These are phyloP conservation scores for Myxocyprinus asiaticus DNA, from an alignment of 2,113 vertebrate genomes.

Conservation along the genomic window DNA sequence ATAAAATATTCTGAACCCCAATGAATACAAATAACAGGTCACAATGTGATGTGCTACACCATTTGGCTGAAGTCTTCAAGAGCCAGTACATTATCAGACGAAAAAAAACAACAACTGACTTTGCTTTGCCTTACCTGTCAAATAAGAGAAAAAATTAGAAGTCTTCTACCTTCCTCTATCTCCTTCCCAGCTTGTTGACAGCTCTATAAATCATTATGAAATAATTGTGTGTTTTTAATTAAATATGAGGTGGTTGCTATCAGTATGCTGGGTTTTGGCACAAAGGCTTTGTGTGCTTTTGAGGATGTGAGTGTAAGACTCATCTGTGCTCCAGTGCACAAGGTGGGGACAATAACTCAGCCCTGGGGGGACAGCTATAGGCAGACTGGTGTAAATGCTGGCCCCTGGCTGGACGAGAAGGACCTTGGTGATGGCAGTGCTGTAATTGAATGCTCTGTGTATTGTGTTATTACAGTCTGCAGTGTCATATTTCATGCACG, in stretches of 20 bases:
- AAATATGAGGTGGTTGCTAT: conserved; percentile 50
- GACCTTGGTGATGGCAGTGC: conserved; percentile 58
- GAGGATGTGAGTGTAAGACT: conserved; percentile 34
- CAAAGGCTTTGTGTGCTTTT: conserved; percentile 20
- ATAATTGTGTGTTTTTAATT: conserved; percentile 62
- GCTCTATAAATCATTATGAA: conserved; percentile 59
- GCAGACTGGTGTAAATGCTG: conserved; percentile 51
- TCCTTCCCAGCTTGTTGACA: conserved; percentile 36
- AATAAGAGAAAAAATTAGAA: conserved; percentile 43
- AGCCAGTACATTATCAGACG: conserved; percentile 44
- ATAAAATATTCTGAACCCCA: conserved; percentile 32
- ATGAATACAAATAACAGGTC: conserved; percentile 52
- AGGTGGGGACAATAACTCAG: conserved; percentile 52
- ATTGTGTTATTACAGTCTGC: conserved; percentile 56
- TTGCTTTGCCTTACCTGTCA: conserved; percentile 56
- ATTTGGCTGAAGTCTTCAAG: conserved; percentile 49
- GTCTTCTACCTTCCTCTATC: conserved; percentile 47
- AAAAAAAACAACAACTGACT: conserved; percentile 54
- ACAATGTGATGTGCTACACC: conserved; percentile 35
- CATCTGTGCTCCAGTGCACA: conserved; percentile 37
- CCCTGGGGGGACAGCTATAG: conserved; percentile 51
- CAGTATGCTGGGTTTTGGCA: conserved; percentile 22
- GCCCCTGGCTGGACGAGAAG: conserved; percentile 43
- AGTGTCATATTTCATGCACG: conserved; percentile 55
- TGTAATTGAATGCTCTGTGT: conserved; percentile 59